A percentile compares a stretch with the other conserved stretches of the same genome.
Evolutionary conservation across 1,140 invertebrate genomes (phyloP).

Genomic region (Kradibia gibbosae): DNA sequence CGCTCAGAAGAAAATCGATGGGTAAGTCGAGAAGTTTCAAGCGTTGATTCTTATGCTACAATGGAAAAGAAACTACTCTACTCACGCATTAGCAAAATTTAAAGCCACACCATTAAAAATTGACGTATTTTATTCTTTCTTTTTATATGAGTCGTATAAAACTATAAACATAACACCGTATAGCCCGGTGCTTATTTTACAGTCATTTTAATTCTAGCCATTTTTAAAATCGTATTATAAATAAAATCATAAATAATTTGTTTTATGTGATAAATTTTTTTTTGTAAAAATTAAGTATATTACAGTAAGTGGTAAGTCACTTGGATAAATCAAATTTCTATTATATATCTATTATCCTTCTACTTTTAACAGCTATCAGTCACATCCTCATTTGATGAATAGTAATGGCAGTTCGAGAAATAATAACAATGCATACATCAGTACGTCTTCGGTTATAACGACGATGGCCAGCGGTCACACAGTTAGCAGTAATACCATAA

Average conservation of each 20-base stretch:
- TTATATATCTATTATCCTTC: too few relatives aligned
- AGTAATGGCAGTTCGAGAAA: conserved; percentile 46
- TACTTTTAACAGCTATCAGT: conserved; percentile 54
- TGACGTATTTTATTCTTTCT: background rate
- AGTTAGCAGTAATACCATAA: conserved; percentile 82
- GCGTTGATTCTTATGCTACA: background rate
- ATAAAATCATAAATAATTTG: background rate
- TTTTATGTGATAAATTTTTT: too few relatives aligned
- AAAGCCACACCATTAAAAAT: background rate
- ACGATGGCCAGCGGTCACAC: conserved; percentile 85
- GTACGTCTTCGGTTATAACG: conserved; percentile 73
- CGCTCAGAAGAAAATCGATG: conserved; percentile 35
- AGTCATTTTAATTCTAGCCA: background rate
- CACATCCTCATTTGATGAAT: conserved; percentile 66
- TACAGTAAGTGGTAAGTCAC: too few relatives aligned
- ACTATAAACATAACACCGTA: too few relatives aligned
- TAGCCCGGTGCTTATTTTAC: too few relatives aligned
- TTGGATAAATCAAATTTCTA: too few relatives aligned
- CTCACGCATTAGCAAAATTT: background rate
- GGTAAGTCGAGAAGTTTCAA: conserved; percentile 8
- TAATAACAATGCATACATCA: conserved; percentile 52
- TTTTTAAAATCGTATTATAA: background rate
- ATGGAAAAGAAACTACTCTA: background rate
- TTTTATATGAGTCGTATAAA: too few relatives aligned
- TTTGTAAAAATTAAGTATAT: too few relatives aligned